Conservation (phyloP, 1,140 invertebrate species). For the Solen grandis region DNA sequence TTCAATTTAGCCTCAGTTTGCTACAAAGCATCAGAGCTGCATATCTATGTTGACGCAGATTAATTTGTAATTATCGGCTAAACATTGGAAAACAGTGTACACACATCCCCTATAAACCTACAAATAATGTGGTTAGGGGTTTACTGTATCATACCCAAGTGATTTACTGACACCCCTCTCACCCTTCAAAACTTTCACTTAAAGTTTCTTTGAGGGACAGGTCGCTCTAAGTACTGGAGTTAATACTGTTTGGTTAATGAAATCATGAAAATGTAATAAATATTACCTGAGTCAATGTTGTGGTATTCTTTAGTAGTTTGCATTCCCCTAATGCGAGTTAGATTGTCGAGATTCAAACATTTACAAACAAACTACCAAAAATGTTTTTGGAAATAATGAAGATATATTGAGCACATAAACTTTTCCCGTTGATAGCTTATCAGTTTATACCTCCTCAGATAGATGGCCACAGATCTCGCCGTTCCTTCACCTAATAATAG, state of each 20-base stretch:
- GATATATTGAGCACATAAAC: too few species aligned
- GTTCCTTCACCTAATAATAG: too few species aligned
- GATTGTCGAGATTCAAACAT: constrained; percentile 36
- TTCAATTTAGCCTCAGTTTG: constrained; percentile 8
- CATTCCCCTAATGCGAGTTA: constrained; percentile 1
- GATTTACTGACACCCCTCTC: constrained; percentile 35
- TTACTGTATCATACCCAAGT: constrained; percentile 19
- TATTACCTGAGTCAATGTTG: constrained; percentile 8
- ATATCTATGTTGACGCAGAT: background rate
- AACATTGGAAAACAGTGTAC: constrained; percentile 12
- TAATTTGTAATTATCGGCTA: constrained; percentile 10
- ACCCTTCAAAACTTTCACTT: constrained; percentile 22
- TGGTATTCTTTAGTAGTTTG: constrained; percentile 13
- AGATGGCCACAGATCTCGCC: too few species aligned
- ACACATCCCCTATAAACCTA: background rate
- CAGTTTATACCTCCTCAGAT: too few species aligned
- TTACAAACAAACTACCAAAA: constrained; percentile 7
- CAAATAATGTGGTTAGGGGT: constrained; percentile 19
- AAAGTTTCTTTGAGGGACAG: too few species aligned
- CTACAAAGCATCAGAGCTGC: background rate
- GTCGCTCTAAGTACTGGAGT: too few species aligned
- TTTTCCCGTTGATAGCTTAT: too few species aligned
- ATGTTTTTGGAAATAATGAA: constrained; percentile 26
- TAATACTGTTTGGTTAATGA: constrained; percentile 35
- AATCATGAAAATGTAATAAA: constrained; percentile 25